Evolutionary conservation across 2,888 invertebrate species (phyloP).

Genomic region (Amiota minor): DNA sequence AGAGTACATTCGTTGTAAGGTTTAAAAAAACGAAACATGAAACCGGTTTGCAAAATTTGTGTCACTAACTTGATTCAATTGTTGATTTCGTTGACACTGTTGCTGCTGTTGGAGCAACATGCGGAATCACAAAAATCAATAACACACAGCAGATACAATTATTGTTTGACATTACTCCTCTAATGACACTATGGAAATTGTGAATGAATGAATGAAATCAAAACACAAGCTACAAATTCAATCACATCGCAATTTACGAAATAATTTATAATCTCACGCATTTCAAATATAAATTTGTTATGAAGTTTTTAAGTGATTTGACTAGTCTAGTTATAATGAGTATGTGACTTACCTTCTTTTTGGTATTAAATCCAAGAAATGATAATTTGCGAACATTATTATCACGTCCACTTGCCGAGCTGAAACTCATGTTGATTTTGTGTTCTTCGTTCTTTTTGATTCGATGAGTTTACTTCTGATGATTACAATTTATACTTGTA

Average conservation of each 20-base stretch:
- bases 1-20: too few relatives aligned
- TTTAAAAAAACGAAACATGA: conserved; percentile 15
- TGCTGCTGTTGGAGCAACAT: conserved; percentile 34
- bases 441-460: too few relatives aligned
- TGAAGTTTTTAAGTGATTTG: too few relatives aligned
- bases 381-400: conserved; percentile 82
- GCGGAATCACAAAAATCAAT: conserved; percentile 62
- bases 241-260: conserved; percentile 20
- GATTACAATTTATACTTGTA: too few relatives aligned
- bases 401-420: conserved; percentile 72
- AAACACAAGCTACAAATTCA: conserved; percentile 3
- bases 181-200: conserved; percentile 18
- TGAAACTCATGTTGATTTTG: conserved; percentile 63
- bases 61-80: conserved; percentile 48
- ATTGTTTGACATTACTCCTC: conserved; percentile 57
- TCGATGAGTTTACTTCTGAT: too few relatives aligned
- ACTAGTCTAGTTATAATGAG: too few relatives aligned
- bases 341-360: conserved; percentile 72
- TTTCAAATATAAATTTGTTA: background rate
- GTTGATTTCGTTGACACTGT: background rate
- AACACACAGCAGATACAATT: conserved; percentile 39
- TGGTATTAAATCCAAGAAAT: conserved; percentile 81
- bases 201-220: background rate
- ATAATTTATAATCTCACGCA: conserved; percentile 28
- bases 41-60: conserved; percentile 62